A percentile compares a stretch with the other conserved stretches of the same genome.
phyloP scores from a whole-genome alignment of 2,113 vertebrate species.

The Scatophagus argus region DNA sequence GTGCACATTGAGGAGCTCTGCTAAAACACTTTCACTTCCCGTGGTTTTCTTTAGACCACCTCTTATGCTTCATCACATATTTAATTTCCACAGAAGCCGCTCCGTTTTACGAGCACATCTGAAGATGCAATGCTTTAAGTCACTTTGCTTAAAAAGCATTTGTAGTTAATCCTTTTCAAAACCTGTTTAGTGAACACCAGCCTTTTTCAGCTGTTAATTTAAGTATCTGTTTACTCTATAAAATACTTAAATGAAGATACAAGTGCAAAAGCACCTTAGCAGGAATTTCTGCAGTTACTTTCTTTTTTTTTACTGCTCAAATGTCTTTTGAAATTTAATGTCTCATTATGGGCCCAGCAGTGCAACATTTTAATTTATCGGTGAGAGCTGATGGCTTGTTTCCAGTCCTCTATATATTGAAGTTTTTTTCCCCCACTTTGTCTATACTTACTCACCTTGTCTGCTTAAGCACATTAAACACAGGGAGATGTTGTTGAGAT shows the following conservation, averaged over 20 bases:
- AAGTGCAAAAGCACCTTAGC: background rate
- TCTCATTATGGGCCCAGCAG: conserved; percentile 26
- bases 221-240: conserved; percentile 39
- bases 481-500: conserved; percentile 42
- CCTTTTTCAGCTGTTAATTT: conserved; percentile 30
- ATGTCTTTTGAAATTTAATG: conserved; percentile 38
- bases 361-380: conserved; percentile 41
- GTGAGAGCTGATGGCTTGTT: conserved; percentile 40
- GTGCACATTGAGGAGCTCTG: background rate
- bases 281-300: conserved; percentile 21
- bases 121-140: conserved; percentile 11
- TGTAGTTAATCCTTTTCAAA: conserved; percentile 1
- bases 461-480: conserved; percentile 43
- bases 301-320: conserved; percentile 20
- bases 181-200: conserved; percentile 10
- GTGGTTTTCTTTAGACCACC: background rate
- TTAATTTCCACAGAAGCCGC: conserved; percentile 5
- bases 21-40: background rate
- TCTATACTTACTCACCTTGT: too few relatives aligned
- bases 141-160: conserved; percentile 6
- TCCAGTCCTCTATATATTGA: conserved; percentile 34
- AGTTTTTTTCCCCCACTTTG: background rate
- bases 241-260: conserved; percentile 34
- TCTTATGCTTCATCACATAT: background rate
- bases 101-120: conserved; percentile 10